Evolutionary conservation across 2,113 vertebrate genomes (phyloP).

Genomic region (Istiophorus platypterus): DNA sequence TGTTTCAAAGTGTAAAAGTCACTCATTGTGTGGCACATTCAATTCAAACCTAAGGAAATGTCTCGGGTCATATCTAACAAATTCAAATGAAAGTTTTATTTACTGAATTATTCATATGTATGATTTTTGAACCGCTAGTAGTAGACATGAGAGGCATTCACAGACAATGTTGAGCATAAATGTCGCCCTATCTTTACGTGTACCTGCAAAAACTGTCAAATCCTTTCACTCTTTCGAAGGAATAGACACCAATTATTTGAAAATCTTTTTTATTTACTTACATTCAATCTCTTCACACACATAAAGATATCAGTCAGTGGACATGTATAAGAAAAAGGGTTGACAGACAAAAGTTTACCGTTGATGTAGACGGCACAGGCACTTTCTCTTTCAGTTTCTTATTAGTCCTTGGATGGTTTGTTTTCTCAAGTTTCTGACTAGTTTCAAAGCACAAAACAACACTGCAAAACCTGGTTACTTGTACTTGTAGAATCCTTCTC

Average conservation of each 20-base stretch:
- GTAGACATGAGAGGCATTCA: not conserved
- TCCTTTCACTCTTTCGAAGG: not conserved
- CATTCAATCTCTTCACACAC: constrained; percentile 4
- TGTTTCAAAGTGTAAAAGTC: not conserved
- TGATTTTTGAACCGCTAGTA: not conserved
- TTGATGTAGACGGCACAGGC: constrained; percentile 47
- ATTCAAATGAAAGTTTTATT: not conserved
- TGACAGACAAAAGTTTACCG: not conserved
- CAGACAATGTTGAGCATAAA: too few relatives aligned
- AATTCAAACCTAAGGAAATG: not conserved
- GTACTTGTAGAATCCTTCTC: constrained; percentile 97
- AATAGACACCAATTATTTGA: not conserved
- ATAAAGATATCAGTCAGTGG: constrained; percentile 1
- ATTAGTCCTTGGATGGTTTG: not conserved
- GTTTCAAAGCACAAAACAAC: not conserved
- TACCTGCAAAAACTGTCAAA: not conserved
- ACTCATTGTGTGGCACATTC: not conserved
- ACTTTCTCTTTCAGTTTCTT: not conserved
- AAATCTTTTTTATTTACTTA: constrained; percentile 56
- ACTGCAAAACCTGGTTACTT: constrained; percentile 78
- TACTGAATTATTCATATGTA: not conserved
- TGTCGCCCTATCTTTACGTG: not conserved
- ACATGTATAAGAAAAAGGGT: not conserved
- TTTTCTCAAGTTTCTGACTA: not conserved
- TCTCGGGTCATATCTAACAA: not conserved